These are phyloP conservation scores for Hyposmocoma kahamanoa DNA, from an alignment of 1,140 invertebrate species.

Conservation along the genomic window DNA sequence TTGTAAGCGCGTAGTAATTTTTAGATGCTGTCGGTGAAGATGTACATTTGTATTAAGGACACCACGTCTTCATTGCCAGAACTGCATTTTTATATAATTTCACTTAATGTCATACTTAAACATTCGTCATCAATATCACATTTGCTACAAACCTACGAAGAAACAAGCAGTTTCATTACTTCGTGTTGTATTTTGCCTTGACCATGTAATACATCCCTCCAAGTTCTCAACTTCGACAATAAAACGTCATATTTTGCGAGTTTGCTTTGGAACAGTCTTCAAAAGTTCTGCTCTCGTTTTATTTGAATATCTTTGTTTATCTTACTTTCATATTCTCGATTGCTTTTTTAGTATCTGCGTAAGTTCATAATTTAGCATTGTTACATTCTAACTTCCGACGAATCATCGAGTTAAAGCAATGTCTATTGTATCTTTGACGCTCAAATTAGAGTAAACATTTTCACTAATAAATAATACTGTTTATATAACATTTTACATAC, in stretches of 20 bases:
- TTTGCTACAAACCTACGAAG: too few species aligned
- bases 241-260: slow-evolving; percentile 33
- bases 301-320: slow-evolving; percentile 17
- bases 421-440: slow-evolving; percentile 40
- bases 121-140: too few species aligned
- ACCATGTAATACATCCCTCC: too few species aligned
- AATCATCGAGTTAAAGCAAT: slow-evolving; percentile 58
- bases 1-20: slow-evolving; percentile 61
- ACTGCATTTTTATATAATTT: slow-evolving; percentile 67
- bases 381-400: too few species aligned
- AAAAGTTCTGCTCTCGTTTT: slow-evolving; percentile 21
- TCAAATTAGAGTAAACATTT: slow-evolving; percentile 53
- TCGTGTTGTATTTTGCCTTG: too few species aligned
- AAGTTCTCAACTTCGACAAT: slow-evolving; percentile 55
- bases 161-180: too few species aligned
- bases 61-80: slow-evolving; percentile 51
- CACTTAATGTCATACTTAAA: too few species aligned
- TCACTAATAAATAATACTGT: too few species aligned
- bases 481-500: neutral
- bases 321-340: too few species aligned
- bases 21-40: slow-evolving; percentile 55
- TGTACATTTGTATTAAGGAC: slow-evolving; percentile 34
- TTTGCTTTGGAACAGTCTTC: slow-evolving; percentile 14
- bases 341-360: neutral
- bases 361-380: too few species aligned